Conservation (phyloP, 2,888 invertebrate genomes). For the Dicranocentrus wangi region DNA sequence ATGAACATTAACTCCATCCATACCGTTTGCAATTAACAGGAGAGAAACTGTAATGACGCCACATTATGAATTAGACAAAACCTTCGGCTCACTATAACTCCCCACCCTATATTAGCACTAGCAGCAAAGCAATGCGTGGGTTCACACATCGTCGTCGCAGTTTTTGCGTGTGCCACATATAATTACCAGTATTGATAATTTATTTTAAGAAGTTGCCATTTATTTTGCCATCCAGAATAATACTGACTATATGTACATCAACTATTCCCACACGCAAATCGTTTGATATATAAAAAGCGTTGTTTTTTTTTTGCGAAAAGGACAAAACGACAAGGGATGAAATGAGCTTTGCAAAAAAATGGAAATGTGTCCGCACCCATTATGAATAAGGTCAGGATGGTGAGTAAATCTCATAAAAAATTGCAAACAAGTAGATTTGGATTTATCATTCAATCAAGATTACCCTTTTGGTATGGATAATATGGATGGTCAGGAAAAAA, state of each 20-base stretch:
- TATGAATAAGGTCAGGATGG: slow-evolving; percentile 53
- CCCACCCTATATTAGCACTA: background rate
- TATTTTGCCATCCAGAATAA: slow-evolving; percentile 27
- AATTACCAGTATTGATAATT: slow-evolving; percentile 36
- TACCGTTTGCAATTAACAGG: too few relatives aligned
- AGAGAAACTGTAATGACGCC: too few relatives aligned
- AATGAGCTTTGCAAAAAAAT: slow-evolving; percentile 43
- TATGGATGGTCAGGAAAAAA: background rate
- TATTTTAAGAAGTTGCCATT: slow-evolving; percentile 40
- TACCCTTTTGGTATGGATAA: slow-evolving; percentile 34
- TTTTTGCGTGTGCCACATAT: background rate
- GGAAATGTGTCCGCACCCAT: slow-evolving; percentile 50
- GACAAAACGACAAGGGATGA: background rate
- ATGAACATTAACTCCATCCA: too few relatives aligned
- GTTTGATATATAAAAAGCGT: background rate
- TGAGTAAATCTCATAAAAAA: slow-evolving; percentile 19
- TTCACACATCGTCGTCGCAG: background rate
- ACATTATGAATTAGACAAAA: too few relatives aligned
- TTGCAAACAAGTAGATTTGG: slow-evolving; percentile 19
- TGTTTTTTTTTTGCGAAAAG: too few relatives aligned
- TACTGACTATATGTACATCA: background rate
- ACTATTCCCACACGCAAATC: background rate
- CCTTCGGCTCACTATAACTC: background rate
- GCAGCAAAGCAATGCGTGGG: background rate
- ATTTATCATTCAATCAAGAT: slow-evolving; percentile 49